phyloP scores from a whole-genome alignment of 2,888 invertebrate genomes.

The Harmothoe impar region DNA sequence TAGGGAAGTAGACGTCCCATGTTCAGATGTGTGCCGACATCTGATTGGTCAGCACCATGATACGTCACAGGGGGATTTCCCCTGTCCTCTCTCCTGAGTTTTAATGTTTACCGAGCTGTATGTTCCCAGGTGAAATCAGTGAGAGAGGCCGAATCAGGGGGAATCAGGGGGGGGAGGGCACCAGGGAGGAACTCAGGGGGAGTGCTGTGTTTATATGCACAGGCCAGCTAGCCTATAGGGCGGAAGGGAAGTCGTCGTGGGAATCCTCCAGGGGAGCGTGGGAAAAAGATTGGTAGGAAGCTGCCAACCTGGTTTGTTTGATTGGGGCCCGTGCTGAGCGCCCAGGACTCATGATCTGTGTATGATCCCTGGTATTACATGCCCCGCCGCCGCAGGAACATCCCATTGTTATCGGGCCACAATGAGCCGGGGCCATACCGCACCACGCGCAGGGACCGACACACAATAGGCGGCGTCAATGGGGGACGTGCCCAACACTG shows the following conservation, averaged over 20 bases:
- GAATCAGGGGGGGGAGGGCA: background rate
- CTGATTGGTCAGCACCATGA: conserved; percentile 42
- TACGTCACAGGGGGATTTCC: conserved; percentile 20
- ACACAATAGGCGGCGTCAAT: background rate
- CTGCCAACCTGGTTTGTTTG: background rate
- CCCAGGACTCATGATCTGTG: background rate
- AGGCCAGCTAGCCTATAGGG: no score
- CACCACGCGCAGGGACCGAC: background rate
- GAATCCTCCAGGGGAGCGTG: background rate
- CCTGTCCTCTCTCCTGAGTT: background rate
- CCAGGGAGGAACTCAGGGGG: no score
- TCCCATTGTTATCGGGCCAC: background rate
- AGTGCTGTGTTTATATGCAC: no score
- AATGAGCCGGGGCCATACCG: background rate
- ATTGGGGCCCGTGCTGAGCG: background rate
- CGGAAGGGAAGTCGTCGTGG: background rate
- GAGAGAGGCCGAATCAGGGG: background rate
- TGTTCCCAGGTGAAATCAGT: background rate
- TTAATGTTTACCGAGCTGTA: conserved; percentile 10
- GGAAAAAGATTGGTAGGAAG: background rate
- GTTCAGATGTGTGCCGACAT: conserved; percentile 15
- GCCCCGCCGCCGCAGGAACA: background rate
- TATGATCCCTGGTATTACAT: background rate
- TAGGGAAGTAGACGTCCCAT: background rate
- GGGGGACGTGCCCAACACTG: background rate